These are phyloP conservation scores for Rhinolophus ferrumequinum DNA, from an alignment of 2,113 vertebrate genomes.

Conservation along the genomic window DNA sequence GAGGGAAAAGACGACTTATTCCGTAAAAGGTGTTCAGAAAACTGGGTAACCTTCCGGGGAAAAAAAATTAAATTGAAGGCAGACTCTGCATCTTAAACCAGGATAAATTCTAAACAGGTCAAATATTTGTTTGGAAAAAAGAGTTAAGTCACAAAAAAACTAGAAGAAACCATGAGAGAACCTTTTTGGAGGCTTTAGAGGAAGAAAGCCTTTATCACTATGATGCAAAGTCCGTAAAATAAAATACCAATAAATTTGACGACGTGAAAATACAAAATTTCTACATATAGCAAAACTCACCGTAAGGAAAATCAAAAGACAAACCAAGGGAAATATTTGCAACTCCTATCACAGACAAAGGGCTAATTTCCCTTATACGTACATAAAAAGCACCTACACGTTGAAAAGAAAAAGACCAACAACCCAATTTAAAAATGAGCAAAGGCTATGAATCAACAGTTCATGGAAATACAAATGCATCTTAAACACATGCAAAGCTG, in stretches of 20 bases:
- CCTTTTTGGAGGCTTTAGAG: background rate
- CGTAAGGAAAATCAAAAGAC: constrained; percentile 9
- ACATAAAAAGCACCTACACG: background rate
- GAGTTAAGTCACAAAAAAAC: background rate
- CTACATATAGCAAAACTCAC: background rate
- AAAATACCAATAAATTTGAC: background rate
- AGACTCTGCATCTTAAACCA: background rate
- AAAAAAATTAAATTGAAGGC: background rate
- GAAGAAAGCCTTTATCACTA: background rate
- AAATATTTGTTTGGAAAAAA: constrained; percentile 14
- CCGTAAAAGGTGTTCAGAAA: background rate
- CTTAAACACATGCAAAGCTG: background rate
- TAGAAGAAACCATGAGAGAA: background rate
- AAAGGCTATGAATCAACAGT: background rate
- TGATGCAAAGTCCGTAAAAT: background rate
- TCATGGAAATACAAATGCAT: background rate
- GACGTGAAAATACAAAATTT: background rate
- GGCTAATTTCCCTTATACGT: background rate
- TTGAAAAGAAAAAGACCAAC: background rate
- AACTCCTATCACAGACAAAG: background rate
- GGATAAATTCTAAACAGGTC: background rate
- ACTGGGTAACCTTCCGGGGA: background rate
- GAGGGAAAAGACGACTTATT: constrained; percentile 18
- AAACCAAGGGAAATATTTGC: background rate
- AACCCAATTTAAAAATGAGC: background rate